Conservation (phyloP, 2,888 invertebrate species). For the Sycophila texana region DNA sequence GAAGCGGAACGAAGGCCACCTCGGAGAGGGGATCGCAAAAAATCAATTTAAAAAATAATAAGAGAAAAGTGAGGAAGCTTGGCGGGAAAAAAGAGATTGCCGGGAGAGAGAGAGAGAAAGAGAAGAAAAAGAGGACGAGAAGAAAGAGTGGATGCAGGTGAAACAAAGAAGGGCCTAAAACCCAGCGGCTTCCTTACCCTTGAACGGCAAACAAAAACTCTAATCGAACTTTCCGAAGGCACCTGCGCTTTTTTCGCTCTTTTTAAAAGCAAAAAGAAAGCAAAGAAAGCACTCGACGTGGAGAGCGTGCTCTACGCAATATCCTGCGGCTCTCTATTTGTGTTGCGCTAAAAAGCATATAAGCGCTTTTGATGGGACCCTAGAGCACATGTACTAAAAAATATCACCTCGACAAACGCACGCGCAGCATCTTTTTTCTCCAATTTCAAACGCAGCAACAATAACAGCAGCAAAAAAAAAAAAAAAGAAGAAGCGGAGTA, state of each 20-base stretch:
- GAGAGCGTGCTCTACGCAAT: background rate
- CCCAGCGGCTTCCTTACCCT: constrained; percentile 31
- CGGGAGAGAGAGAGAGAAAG: background rate
- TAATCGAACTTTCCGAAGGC: constrained; percentile 69
- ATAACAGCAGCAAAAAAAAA: no score
- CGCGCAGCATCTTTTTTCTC: no score
- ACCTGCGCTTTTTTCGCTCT: constrained; percentile 57
- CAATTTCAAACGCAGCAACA: no score
- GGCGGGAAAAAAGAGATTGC: constrained; percentile 23
- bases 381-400: no score
- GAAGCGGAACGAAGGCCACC: constrained; percentile 19
- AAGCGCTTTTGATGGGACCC: no score
- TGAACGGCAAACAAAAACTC: constrained; percentile 65
- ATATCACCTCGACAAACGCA: no score
- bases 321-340: no score
- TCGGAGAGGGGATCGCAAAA: constrained; percentile 3
- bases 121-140: background rate
- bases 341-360: no score
- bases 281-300: background rate
- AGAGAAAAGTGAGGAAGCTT: constrained; percentile 31
- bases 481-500: no score
- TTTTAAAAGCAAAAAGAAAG: background rate
- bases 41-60: constrained; percentile 47
- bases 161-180: background rate
- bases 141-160: background rate